A percentile compares a stretch with the other conserved stretches of the same genome.
Evolutionary conservation across 2,888 invertebrate genomes (phyloP).

Genomic region (Drosophila algonquin): DNA sequence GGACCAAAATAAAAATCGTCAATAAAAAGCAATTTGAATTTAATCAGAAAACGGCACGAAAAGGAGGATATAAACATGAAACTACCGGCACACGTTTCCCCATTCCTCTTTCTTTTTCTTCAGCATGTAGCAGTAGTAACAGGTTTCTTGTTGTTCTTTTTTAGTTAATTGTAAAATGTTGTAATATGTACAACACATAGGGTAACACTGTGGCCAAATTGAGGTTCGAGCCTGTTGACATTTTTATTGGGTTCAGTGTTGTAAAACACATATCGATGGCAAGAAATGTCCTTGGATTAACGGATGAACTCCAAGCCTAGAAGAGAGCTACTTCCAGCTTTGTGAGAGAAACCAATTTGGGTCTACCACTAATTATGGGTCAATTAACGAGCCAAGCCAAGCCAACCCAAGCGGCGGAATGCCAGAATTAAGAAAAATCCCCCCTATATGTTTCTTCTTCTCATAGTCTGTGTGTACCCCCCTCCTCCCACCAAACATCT

Average conservation of each 20-base stretch:
- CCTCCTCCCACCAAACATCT: background rate
- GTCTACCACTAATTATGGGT: background rate
- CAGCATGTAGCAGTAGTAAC: constrained; percentile 2
- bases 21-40: constrained; percentile 48
- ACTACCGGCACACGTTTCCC: constrained; percentile 20
- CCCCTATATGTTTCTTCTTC: constrained; percentile 1
- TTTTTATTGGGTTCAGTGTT: background rate
- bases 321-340: background rate
- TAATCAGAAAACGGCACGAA: constrained; percentile 24
- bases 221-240: background rate
- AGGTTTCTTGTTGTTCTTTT: constrained; percentile 8
- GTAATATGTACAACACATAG: background rate
- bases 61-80: constrained; percentile 6
- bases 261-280: background rate
- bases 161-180: background rate
- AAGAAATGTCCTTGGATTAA: background rate
- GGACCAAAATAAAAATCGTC: constrained; percentile 25
- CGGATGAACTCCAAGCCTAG: too few species aligned
- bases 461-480: too few species aligned
- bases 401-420: constrained; percentile 3
- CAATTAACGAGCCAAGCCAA: background rate
- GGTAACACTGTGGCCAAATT: background rate
- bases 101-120: constrained; percentile 9
- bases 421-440: constrained; percentile 6
- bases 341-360: background rate